Evolutionary conservation across 1,140 invertebrate genomes (phyloP), one percentile per base, ranked within the genome.

Genomic region (Bombus balteatus): DNA sequence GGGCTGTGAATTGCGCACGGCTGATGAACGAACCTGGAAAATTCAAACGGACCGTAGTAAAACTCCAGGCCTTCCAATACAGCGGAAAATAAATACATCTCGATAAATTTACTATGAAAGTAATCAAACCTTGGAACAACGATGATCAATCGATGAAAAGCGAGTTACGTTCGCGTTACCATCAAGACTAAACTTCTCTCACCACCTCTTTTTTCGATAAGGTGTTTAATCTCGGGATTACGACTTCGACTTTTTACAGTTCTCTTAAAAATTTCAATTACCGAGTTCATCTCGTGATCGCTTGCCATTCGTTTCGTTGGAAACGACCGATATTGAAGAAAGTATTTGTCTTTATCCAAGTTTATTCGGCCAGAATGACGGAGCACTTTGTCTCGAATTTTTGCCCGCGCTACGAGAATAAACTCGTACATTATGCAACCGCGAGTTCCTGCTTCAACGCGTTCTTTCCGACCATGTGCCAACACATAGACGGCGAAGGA

Each of bases 391-490:
- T 70, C 18, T 28, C 37, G 25, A 71, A 79, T 84, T 79, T 84
- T 79, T 84, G 66, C 37, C 37, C 82, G 9, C 41, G 12, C 28
- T 25, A 34, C 59, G 34, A 39, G 72, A 66, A 79, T 79, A 84
- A 84, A 68, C 75, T 84, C 74, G 66, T 62, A 57, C 66, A 84
- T 84, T 79, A 84, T 71, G 76, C 82, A 84, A 78, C 75, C 75
- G 39, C n/a, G 59, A 68, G 37, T 53, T 34, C 22, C 47, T 10
- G 47, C n/a, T 78, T 47, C 15, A 47, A 47, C 39, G 37, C 71
- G 53, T 2, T 37, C 39, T 34, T n/a, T n/a, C 13, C 73, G 72
- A 32, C 70, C 39, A 28, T 72, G 39, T 72, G 39, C 22, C 32
- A 22, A 2, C 57, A 2, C n/a, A 53, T 37, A 78, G 34, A 70